Conservation (phyloP, 1,140 invertebrate genomes). For the Leptinotarsa texana region DNA sequence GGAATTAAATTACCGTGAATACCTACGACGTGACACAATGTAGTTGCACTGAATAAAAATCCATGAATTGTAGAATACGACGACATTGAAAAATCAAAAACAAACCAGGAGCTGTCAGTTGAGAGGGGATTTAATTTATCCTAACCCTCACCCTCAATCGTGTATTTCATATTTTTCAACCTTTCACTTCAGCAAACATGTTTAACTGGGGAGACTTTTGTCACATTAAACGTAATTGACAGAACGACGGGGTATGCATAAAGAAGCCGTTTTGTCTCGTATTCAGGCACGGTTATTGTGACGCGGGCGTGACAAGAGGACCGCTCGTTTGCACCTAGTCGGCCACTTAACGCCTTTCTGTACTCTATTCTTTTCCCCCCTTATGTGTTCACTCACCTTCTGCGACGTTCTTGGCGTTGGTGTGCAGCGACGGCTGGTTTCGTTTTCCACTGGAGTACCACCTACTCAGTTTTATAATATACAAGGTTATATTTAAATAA, state of each 20-base stretch:
- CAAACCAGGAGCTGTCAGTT: too few species aligned
- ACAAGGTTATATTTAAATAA: too few species aligned
- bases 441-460: too few species aligned
- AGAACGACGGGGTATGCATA: slow-evolving; percentile 26
- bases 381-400: not conserved
- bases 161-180: slow-evolving; percentile 19
- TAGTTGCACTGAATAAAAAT: too few species aligned
- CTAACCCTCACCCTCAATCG: not conserved
- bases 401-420: too few species aligned
- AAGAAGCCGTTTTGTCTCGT: slow-evolving; percentile 34
- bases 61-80: too few species aligned
- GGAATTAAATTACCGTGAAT: too few species aligned
- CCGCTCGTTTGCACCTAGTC: slow-evolving; percentile 37
- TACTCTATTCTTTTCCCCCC: slow-evolving; percentile 24
- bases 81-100: too few species aligned
- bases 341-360: slow-evolving; percentile 40
- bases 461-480: too few species aligned
- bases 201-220: slow-evolving; percentile 9
- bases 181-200: slow-evolving; percentile 15
- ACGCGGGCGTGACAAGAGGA: slow-evolving; percentile 35
- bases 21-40: too few species aligned
- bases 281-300: slow-evolving; percentile 37
- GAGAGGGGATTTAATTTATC: too few species aligned
- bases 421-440: too few species aligned
- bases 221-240: slow-evolving; percentile 33